Evolutionary conservation across 1,140 invertebrate genomes (phyloP), one percentile per base, ranked within the genome.

Genomic region (Apocrypta bakeri): DNA sequence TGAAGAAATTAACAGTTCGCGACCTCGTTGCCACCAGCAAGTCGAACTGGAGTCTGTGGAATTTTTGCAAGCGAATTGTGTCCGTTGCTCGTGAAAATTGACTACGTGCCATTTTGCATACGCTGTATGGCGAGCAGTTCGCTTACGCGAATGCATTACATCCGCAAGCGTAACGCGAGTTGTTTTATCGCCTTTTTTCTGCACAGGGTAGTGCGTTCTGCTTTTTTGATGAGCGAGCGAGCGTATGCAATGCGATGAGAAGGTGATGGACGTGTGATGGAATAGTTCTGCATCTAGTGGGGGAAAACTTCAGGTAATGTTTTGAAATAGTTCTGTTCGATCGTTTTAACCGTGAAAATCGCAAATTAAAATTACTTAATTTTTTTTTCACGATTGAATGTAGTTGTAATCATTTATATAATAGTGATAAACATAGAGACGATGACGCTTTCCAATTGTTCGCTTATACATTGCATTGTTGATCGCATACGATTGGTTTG

Each of bases 61-160:
- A 56, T 48, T 40, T 77, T 74, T 69, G 48, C 48, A 56, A 56
- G 48, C 48, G 48, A 56, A 56, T 29, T 42, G 83, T 82, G n/a
- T 37, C 66, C 24, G n/a, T 66, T 74, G 72, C 77, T 76, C 56
- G 66, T 72, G 69, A 56, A 74, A 74, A 25, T 42, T 66, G 71
- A 48, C 80, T 82, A 82, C 80, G 80, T 82, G 80, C 63, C 73
- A 24, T 69, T 82, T 69, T 61, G 73, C 80, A 76, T 76, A 61
- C 25, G 29, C 25, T n/a, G 1, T 40, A 76, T 76, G 72, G 73
- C 66, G 48, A 29, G 33, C 24, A 21, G 71, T 42, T 21, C 48
- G 66, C 21, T 24, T 31, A 2, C 21, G 27, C 27, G 31, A 37
- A 27, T n/a, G 17, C 33, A n/a, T 63, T 7, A 21, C 76, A 25